Evolutionary conservation across 2,797 vertebrate species (phyloP), one percentile per base, ranked within the genome.

Genomic region (Neostethus bicornis): DNA sequence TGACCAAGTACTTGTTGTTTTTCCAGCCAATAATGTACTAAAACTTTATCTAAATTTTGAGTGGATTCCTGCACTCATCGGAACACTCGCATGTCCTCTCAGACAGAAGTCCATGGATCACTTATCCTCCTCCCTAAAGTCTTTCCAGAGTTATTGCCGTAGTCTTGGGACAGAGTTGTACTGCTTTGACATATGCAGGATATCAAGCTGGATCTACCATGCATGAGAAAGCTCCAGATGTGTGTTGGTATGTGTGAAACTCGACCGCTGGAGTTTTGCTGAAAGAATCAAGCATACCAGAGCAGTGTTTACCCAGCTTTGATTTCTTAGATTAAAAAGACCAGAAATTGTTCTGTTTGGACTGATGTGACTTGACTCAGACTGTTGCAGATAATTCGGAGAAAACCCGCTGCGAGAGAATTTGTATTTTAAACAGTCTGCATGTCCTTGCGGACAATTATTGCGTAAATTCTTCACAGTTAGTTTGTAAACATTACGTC

Each of bases 261-360:
- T 78, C 77, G 78, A 87, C 77, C 77, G 59, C 82, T 20, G 46
- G 68, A 82, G 77, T 81, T 86, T 75, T 76, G 76, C 75, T 77
- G 13, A 35, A 80, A 65, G 79, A 85, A 80, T 83, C 77, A 79
- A 73, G 76, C 86, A 79, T 83, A 75, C 85, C 77, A 73, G 74
- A 72, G 79, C 51, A 2, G 38, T 88, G 88, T 92, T 92, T 92
- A 90, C 83, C 79, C 81, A 83, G 80, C 80, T 88, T 90, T 89
- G 83, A 91, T 91, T 89, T 81, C 70, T 56, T 57, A 74, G 87
- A 90, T 92, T 90, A 84, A 83, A 85, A 85, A 64, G 79, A 79
- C 47, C 78, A 80, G 67, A 61, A 19, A 73, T 66, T 17, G 6
- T 59, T 11, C 49, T 63, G 71, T 69, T 77, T 35, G 71, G 54